These are phyloP conservation scores for Mungos mungo DNA, from an alignment of 2,113 vertebrate species.

Conservation along the genomic window DNA sequence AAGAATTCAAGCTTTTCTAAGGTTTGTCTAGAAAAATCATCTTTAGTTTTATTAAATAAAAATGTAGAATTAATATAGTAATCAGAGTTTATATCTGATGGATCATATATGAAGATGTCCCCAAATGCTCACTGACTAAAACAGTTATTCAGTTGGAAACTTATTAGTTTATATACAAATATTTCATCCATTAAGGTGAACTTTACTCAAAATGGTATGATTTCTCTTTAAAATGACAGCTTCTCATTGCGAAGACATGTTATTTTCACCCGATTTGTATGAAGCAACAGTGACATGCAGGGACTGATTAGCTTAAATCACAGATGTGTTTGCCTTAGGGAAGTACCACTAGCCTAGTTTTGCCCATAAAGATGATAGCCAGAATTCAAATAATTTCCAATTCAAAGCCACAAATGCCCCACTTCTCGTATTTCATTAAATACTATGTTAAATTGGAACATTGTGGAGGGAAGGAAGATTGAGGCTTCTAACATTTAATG, in stretches of 20 bases:
- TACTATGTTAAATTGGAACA: conserved; percentile 39
- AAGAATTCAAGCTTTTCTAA: neutral
- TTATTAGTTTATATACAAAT: conserved; percentile 44
- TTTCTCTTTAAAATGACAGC: neutral
- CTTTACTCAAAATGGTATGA: conserved; percentile 9
- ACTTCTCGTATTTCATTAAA: conserved; percentile 60
- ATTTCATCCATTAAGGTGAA: neutral
- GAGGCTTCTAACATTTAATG: conserved; percentile 21
- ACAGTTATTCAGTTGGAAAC: conserved; percentile 7
- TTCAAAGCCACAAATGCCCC: conserved; percentile 61
- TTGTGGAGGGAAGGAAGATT: conserved; percentile 51
- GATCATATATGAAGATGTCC: neutral
- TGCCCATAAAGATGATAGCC: conserved; percentile 51
- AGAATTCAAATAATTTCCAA: conserved; percentile 63
- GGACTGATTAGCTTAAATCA: conserved; percentile 57
- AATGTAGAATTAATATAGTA: conserved; percentile 50
- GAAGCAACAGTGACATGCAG: conserved; percentile 26
- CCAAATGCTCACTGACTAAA: neutral
- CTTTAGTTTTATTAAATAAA: conserved; percentile 4
- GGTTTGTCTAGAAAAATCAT: neutral
- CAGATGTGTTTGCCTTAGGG: conserved; percentile 69
- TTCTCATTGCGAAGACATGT: conserved; percentile 34
- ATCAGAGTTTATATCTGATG: neutral
- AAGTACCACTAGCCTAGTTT: conserved; percentile 66
- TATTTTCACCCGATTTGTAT: conserved; percentile 41